Percentiles rank a stretch among this genome's conserved stretches.
Evolutionary conservation across 2,113 vertebrate genomes (phyloP).

Genomic region (Tragelaphus buxtoni): DNA sequence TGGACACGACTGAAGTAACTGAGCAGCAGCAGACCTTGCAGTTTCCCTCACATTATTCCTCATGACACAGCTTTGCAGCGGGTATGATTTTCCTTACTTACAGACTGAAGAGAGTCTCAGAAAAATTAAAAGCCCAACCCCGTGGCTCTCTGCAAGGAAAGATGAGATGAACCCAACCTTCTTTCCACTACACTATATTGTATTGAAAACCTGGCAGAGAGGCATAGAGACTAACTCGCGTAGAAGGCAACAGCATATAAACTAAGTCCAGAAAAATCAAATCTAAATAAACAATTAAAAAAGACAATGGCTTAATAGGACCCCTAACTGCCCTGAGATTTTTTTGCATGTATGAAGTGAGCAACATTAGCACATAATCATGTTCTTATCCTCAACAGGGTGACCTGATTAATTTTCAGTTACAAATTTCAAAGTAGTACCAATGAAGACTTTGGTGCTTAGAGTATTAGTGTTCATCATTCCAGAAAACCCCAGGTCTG

Average conservation of each 20-base stretch:
- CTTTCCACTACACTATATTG: not conserved
- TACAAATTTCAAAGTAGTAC: conserved; percentile 28
- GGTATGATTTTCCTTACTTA: not conserved
- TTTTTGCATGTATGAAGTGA: conserved; percentile 17
- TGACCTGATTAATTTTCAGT: conserved; percentile 16
- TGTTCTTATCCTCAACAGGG: conserved; percentile 26
- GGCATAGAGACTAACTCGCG: not conserved
- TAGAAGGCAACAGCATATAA: not conserved
- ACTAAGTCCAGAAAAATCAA: not conserved
- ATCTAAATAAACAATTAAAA: conserved; percentile 33
- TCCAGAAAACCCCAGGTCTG: conserved; percentile 21
- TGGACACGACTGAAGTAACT: not conserved
- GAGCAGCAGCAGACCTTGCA: not conserved
- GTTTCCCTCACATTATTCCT: not conserved
- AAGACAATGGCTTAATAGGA: not conserved
- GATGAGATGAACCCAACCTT: not conserved
- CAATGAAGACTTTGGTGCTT: not conserved
- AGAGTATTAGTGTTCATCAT: not conserved
- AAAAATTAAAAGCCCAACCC: not conserved
- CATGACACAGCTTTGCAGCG: not conserved
- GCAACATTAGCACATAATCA: conserved; percentile 11
- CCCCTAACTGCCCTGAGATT: not conserved
- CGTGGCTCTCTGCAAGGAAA: not conserved
- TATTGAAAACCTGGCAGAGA: not conserved
- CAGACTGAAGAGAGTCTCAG: not conserved